These are phyloP conservation scores for Drosophila arizonae DNA, from an alignment of 1,140 invertebrate genomes.

Conservation along the genomic window DNA sequence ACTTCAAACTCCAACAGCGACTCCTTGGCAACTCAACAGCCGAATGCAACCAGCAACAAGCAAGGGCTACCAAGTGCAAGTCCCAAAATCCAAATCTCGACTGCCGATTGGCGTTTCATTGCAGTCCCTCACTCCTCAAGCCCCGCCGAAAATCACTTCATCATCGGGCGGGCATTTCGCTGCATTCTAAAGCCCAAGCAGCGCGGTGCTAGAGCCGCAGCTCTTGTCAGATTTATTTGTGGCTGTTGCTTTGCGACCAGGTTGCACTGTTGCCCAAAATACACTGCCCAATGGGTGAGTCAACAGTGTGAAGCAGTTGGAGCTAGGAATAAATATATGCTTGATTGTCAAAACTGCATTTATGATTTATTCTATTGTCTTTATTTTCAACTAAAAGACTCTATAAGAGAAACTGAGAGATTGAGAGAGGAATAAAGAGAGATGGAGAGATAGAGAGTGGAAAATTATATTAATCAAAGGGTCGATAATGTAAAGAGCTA, in stretches of 20 bases:
- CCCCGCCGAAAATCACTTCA: conserved; percentile 67
- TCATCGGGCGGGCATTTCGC: conserved; percentile 54
- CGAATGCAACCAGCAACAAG: background rate
- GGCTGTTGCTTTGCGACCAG: conserved; percentile 39
- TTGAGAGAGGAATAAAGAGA: no score
- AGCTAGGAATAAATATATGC: no score
- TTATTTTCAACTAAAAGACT: no score
- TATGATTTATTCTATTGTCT: no score
- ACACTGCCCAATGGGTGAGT: background rate
- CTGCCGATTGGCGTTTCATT: conserved; percentile 31
- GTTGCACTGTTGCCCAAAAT: conserved; percentile 27
- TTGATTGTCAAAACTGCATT: no score
- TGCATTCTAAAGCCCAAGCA: conserved; percentile 74
- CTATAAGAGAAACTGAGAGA: no score
- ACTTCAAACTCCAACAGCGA: background rate
- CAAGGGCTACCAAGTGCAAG: conserved; percentile 23
- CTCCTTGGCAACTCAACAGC: conserved; percentile 11
- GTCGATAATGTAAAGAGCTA: no score
- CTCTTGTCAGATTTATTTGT: conserved; percentile 79
- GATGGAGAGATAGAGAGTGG: no score
- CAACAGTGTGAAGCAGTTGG: background rate
- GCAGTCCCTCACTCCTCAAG: background rate
- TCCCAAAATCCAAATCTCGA: conserved; percentile 40
- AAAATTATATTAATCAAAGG: no score
- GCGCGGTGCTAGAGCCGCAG: conserved; percentile 51